Conservation (phyloP, 2,113 vertebrate genomes). For the Eidolon helvum region DNA sequence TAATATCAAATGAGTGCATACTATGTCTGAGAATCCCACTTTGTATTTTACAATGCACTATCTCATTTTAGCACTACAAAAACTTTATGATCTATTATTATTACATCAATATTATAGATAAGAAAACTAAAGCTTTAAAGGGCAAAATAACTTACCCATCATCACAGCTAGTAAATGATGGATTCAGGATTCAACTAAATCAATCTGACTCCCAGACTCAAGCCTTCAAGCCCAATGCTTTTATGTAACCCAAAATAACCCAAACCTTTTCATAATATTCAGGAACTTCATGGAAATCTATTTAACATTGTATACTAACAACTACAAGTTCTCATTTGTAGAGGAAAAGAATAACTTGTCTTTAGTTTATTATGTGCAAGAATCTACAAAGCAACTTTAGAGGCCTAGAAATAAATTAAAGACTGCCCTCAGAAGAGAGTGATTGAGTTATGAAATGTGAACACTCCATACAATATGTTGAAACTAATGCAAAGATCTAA, state of each 20-base stretch:
- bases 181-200: not conserved
- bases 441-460: not conserved
- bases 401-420: not conserved
- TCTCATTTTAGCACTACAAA: not conserved
- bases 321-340: not conserved
- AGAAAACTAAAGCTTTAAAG: not conserved
- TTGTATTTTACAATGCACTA: not conserved
- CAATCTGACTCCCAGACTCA: not conserved
- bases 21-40: not conserved
- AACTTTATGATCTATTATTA: not conserved
- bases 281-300: not conserved
- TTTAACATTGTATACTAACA: not conserved
- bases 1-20: not conserved
- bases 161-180: not conserved
- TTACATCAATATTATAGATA: not conserved
- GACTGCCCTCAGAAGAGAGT: not conserved
- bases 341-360: not conserved
- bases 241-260: not conserved
- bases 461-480: not conserved
- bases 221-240: not conserved
- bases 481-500: constrained; percentile 1
- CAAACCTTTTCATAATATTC: not conserved
- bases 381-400: not conserved
- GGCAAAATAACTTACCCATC: not conserved
- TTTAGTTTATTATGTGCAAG: not conserved